Conservation (phyloP, 2,888 invertebrate genomes). For the Pseudoips prasinana region DNA sequence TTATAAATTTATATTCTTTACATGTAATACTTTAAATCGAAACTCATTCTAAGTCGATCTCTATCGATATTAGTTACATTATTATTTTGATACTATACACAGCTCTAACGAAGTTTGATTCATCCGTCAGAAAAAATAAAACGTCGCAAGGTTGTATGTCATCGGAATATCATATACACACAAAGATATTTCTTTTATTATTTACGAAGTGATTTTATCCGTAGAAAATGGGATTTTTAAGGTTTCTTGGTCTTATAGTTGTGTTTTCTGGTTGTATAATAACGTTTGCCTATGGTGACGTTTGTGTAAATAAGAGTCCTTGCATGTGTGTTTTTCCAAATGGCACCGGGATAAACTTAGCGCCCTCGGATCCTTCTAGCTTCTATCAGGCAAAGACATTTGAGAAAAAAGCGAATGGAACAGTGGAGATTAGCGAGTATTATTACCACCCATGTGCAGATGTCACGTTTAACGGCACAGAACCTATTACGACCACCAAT, state of each 20-base stretch:
- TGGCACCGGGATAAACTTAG: constrained; percentile 74
- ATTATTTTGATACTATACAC: too few species aligned
- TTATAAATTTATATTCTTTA: too few species aligned
- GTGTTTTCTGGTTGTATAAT: constrained; percentile 32
- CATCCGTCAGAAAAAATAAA: too few species aligned
- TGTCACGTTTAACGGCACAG: constrained; percentile 34
- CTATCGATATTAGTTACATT: too few species aligned
- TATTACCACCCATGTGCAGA: constrained; percentile 71
- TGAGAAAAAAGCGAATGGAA: constrained; percentile 32
- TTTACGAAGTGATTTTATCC: too few species aligned
- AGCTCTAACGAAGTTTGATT: too few species aligned
- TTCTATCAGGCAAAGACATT: constrained; percentile 54
- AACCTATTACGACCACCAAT: constrained; percentile 20
- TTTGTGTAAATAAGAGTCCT: constrained; percentile 57
- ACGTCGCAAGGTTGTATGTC: too few species aligned
- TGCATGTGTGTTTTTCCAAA: constrained; percentile 71
- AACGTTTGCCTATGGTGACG: constrained; percentile 41
- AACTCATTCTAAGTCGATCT: too few species aligned
- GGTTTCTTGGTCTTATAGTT: constrained; percentile 29
- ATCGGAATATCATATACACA: too few species aligned
- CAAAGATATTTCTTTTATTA: too few species aligned
- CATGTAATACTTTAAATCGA: too few species aligned
- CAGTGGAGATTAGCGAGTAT: constrained; percentile 51
- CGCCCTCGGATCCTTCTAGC: constrained; percentile 44
- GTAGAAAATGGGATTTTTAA: constrained; percentile 36